Evolutionary conservation across 2,797 vertebrate species (phyloP).

Genomic region (Hippopotamyrus pictus): DNA sequence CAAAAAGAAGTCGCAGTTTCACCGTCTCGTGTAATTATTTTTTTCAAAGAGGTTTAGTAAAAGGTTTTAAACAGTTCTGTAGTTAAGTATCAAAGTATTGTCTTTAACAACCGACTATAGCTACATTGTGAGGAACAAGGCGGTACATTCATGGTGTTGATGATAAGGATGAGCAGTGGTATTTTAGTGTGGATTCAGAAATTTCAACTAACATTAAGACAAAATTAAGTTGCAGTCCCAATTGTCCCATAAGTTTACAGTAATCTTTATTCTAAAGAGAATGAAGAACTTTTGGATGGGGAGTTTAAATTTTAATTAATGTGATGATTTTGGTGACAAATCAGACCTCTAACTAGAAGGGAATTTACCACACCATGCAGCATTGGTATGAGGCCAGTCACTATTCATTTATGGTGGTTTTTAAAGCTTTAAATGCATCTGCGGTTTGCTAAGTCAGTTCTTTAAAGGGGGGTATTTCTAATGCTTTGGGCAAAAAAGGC

Average conservation of each 20-base stretch:
- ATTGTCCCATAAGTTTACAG: neutral
- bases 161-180: neutral
- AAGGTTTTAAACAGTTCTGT: neutral
- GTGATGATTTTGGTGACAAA: neutral
- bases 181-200: neutral
- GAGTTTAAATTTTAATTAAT: neutral
- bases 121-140: neutral
- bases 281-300: neutral
- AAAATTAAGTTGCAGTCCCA: neutral
- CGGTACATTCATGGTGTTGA: neutral
- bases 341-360: neutral
- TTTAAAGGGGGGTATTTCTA: neutral
- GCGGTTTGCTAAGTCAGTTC: neutral
- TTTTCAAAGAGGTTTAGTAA: neutral
- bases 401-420: neutral
- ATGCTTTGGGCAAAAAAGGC: neutral
- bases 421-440: neutral
- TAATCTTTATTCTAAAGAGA: neutral
- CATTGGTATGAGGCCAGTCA: neutral
- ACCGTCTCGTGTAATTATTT: neutral
- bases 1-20: neutral
- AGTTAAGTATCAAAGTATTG: neutral
- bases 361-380: neutral
- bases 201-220: neutral
- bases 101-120: neutral